These are phyloP conservation scores for Melopsittacus undulatus DNA, from an alignment of 2,797 vertebrate genomes.

Conservation along the genomic window DNA sequence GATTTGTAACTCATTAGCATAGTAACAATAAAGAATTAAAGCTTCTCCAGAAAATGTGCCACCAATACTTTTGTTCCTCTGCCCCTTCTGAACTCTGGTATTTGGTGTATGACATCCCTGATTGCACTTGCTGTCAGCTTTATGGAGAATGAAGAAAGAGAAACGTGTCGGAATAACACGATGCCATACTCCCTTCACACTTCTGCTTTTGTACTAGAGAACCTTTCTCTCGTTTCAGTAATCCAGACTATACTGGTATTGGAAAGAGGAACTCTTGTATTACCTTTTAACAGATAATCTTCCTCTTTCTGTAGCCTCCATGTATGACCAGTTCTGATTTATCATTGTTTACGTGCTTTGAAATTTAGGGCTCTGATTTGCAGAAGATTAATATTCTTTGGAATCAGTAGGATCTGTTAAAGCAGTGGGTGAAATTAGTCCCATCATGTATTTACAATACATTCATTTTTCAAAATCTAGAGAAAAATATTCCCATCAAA, in stretches of 20 bases:
- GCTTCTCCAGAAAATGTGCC: background rate
- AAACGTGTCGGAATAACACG: background rate
- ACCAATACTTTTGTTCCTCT: background rate
- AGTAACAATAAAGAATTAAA: background rate
- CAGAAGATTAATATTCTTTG: background rate
- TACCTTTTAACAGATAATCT: background rate
- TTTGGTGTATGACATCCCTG: background rate
- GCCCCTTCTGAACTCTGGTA: background rate
- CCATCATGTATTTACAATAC: background rate
- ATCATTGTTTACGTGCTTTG: background rate
- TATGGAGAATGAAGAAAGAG: background rate
- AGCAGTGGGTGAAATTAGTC: background rate
- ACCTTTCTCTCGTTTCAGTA: background rate
- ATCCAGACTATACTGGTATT: background rate
- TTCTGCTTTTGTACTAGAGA: conserved; percentile 4
- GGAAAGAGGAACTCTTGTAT: background rate
- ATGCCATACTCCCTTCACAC: background rate
- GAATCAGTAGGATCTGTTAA: background rate
- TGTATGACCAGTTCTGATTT: conserved; percentile 16
- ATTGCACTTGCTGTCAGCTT: conserved; percentile 26
- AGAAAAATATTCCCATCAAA: background rate
- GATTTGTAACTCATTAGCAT: background rate
- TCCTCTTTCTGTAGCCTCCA: background rate
- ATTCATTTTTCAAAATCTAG: background rate
- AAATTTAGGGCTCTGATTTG: background rate